Base-by-base conservation (phyloP, 2,113 vertebrate species). In the Orientallactaga bullata region DNA sequence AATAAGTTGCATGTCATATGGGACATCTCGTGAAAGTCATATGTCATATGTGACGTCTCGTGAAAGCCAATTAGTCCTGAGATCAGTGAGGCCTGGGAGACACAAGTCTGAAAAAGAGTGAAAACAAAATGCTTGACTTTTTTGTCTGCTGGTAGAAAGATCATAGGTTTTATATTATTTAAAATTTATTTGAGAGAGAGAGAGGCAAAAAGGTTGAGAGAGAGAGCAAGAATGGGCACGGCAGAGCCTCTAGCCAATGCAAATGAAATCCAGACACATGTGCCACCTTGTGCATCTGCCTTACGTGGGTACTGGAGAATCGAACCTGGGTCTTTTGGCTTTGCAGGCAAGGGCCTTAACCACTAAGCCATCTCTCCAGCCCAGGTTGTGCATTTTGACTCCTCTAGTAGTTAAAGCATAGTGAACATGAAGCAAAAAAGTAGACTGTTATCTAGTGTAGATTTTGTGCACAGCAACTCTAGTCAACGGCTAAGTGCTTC, bases 401-500 rank as follows among this genome's bases (percentile, higher is more conserved):
- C 35, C 32, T 83, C 16, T 23, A 24, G 1, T 37, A 23, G 12
- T 66, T 42, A 82, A n/a, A 5, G 5, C 5, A 6, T 13, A 39
- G 66, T 65, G 37, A 32, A 51, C 82, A 47, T 30, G 4, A 35
- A 28, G 12, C 47, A 0, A 3, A 8, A 6, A 12, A 24, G n/a
- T 42, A 16, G 17, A 72, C 17, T 7, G 30, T 0, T 0, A 0
- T 3, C 76, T 42, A 73, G 11, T 42, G 26, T 63, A 60, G 18
- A 65, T 35, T 37, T 35, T 42, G n/a, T 60, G 4, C 24, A 91
- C 5, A 15, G 73, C 35, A 4, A 71, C 1, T 32, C 5, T 17
- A 3, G 35, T 74, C 32, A 95, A 28, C 63, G 87, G 87, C 78
- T 32, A 35, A 73, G 30, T 90, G 47, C 5, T 92, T 76, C 37